A percentile compares a stretch with the other conserved stretches of the same genome.
Evolutionary conservation across 2,888 invertebrate genomes (phyloP).

Genomic region (Pyralis farinalis): DNA sequence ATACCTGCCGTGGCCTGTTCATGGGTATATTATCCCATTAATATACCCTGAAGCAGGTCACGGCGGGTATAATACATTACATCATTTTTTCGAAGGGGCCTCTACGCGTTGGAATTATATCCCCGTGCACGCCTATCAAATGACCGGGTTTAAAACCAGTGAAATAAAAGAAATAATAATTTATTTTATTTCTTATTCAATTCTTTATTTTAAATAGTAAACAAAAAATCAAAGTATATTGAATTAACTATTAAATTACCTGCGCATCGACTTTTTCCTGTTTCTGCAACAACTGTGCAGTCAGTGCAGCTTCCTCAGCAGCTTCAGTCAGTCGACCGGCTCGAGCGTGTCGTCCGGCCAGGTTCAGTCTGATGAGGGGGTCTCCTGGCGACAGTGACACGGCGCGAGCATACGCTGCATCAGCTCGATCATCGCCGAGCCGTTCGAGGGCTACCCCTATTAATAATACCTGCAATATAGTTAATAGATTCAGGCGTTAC

Average conservation of each 20-base stretch:
- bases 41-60: too few species aligned
- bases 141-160: too few species aligned
- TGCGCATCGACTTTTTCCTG: conserved; percentile 49
- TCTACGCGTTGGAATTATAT: too few species aligned
- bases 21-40: too few species aligned
- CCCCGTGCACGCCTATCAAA: too few species aligned
- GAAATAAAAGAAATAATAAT: too few species aligned
- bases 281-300: conserved; percentile 37
- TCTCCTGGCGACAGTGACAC: conserved; percentile 46
- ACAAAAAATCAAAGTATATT: not conserved
- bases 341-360: conserved; percentile 57
- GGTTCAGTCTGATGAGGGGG: conserved; percentile 54
- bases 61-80: too few species aligned
- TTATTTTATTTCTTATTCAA: too few species aligned
- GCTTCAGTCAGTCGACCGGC: conserved; percentile 46
- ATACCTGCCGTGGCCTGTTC: too few species aligned
- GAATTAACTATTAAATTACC: conserved; percentile 26
- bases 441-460: conserved; percentile 65
- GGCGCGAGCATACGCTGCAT: conserved; percentile 59
- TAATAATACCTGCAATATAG: conserved; percentile 58
- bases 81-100: too few species aligned
- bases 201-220: too few species aligned
- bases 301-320: conserved; percentile 37
- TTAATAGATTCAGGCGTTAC: too few species aligned
- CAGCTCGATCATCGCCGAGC: conserved; percentile 56